Evolutionary conservation across 2,888 invertebrate species (phyloP).

Genomic region (Strigamia maritima): DNA sequence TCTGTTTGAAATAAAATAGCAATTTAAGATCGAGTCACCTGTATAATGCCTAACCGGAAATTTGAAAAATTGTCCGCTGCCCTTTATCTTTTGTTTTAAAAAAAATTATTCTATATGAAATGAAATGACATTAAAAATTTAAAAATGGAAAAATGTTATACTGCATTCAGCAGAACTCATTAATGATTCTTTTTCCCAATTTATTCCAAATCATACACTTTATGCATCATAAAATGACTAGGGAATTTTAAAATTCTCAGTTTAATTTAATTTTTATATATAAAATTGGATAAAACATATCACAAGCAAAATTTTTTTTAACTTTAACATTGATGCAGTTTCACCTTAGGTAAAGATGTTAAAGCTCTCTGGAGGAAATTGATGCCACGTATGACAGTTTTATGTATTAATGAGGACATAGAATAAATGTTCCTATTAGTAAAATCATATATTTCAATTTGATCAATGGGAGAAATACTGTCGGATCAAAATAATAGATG

Average conservation of each 20-base stretch:
- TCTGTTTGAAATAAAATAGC: neutral
- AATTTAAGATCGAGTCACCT: neutral
- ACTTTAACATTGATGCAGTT: neutral
- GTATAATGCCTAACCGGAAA: neutral
- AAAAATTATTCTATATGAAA: neutral
- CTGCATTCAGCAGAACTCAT: too few relatives aligned
- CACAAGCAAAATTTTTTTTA: neutral
- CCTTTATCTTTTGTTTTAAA: neutral
- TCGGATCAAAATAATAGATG: neutral
- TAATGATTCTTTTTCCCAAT: too few relatives aligned
- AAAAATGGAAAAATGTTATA: neutral
- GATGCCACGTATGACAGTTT: neutral
- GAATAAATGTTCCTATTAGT: neutral
- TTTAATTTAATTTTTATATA: neutral
- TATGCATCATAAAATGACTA: too few relatives aligned
- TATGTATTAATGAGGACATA: neutral
- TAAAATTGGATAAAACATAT: neutral
- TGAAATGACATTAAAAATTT: neutral
- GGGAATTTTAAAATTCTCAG: neutral
- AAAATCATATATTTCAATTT: neutral
- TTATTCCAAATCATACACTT: too few relatives aligned
- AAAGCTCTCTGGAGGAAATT: neutral
- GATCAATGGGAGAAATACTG: too few relatives aligned
- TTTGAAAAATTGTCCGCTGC: neutral
- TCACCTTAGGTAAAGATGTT: neutral